A percentile compares a stretch with the other conserved stretches of the same genome.
These are phyloP conservation scores for Hetaerina titia DNA, from an alignment of 2,888 invertebrate genomes.

Conservation along the genomic window DNA sequence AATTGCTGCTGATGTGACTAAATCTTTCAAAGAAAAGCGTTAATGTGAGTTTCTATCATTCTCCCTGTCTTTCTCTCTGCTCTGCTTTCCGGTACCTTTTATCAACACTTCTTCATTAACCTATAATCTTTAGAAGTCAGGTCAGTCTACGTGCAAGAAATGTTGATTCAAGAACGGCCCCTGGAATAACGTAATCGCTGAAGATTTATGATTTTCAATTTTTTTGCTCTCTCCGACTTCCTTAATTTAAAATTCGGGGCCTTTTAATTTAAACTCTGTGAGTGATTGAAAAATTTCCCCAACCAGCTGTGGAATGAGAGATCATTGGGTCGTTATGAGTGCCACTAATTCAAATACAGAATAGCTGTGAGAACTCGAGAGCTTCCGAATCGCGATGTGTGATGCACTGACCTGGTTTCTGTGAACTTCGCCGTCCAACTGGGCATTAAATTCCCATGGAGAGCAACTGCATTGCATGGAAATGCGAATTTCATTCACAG, in stretches of 20 bases:
- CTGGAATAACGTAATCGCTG: too few species aligned
- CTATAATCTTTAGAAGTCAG: too few species aligned
- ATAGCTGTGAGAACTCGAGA: background rate
- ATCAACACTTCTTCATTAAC: too few species aligned
- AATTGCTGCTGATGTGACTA: too few species aligned
- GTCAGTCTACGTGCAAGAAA: too few species aligned
- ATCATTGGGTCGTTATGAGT: background rate
- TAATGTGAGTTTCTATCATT: too few species aligned
- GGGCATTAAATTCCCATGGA: slow-evolving; percentile 8
- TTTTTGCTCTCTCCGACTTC: too few species aligned
- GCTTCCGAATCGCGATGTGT: slow-evolving; percentile 19
- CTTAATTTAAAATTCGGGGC: background rate
- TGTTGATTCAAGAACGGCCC: too few species aligned
- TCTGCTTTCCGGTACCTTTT: too few species aligned
- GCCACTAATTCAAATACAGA: background rate
- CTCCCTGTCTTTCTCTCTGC: too few species aligned
- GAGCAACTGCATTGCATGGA: slow-evolving; percentile 27
- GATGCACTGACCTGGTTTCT: slow-evolving; percentile 27
- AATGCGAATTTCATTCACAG: slow-evolving; percentile 18
- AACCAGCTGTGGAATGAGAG: background rate
- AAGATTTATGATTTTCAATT: too few species aligned
- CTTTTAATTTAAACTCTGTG: background rate
- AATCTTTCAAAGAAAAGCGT: too few species aligned
- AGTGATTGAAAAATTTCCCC: background rate
- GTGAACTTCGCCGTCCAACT: slow-evolving; percentile 21